A percentile compares a stretch with the other conserved stretches of the same genome.
phyloP scores from a whole-genome alignment of 2,888 invertebrate species.

The Sphaerophoria rueppellii region DNA sequence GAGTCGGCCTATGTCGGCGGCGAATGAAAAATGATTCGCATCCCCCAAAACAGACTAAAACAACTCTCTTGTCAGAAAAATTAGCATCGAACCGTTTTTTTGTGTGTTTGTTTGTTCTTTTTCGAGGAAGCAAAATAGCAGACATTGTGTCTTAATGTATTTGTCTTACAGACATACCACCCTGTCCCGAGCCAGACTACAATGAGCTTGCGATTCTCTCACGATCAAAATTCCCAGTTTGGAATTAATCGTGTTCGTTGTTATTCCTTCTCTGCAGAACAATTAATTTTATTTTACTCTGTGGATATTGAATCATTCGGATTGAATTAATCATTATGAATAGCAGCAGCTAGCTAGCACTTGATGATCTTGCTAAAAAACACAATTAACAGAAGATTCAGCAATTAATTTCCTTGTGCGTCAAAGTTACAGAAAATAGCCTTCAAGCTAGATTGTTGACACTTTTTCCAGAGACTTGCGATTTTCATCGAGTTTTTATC shows the following conservation, averaged over 20 bases:
- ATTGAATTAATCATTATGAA: constrained; percentile 59
- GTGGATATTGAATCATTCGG: constrained; percentile 36
- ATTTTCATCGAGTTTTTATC: constrained; percentile 16
- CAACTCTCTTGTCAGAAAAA: constrained; percentile 36
- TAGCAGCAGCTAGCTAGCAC: constrained; percentile 45
- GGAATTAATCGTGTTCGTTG: constrained; percentile 42
- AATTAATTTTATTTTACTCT: constrained; percentile 45
- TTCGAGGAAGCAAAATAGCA: constrained; percentile 48
- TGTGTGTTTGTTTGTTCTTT: constrained; percentile 6
- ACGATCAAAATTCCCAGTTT: constrained; percentile 51
- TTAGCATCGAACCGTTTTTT: constrained; percentile 38
- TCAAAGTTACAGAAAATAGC: constrained; percentile 42
- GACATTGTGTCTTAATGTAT: constrained; percentile 17
- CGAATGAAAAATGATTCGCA: constrained; percentile 57
- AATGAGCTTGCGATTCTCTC: constrained; percentile 25
- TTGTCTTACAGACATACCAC: neutral
- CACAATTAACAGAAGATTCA: constrained; percentile 5
- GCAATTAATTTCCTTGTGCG: constrained; percentile 29
- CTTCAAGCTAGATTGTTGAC: constrained; percentile 63
- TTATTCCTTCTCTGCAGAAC: constrained; percentile 18
- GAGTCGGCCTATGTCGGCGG: too few relatives aligned
- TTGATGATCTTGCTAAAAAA: constrained; percentile 14
- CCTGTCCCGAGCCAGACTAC: neutral
- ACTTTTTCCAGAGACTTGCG: constrained; percentile 54
- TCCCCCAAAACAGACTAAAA: constrained; percentile 10